Evolutionary conservation across 2,113 vertebrate species (phyloP).

Genomic region (Xiphophorus couchianus): DNA sequence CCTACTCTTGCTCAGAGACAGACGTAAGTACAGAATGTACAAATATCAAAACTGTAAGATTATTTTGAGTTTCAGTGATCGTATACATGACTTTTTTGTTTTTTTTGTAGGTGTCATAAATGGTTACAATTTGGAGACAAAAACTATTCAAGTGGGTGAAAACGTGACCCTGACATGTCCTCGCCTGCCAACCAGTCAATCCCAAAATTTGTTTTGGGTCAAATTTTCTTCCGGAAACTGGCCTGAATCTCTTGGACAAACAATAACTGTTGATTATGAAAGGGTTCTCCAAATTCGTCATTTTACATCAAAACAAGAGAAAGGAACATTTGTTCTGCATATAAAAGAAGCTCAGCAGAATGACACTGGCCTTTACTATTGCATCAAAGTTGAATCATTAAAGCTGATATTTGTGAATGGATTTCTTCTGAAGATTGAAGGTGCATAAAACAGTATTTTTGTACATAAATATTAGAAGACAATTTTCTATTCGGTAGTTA

Average conservation of each 20-base stretch:
- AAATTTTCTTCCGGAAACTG: conserved; percentile 38
- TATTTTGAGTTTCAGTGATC: neutral
- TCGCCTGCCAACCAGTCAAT: accelerated
- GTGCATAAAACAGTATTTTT: conserved; percentile 1
- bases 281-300: neutral
- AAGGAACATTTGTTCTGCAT: conserved; percentile 41
- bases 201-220: conserved; percentile 31
- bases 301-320: conserved; percentile 32
- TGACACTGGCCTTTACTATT: conserved; percentile 45
- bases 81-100: neutral
- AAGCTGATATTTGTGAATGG: neutral
- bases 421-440: conserved; percentile 7
- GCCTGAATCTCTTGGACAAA: conserved; percentile 38
- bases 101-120: conserved; percentile 3
- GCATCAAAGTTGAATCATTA: neutral
- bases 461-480: neutral
- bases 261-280: neutral
- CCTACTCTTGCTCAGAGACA: conserved; percentile 8
- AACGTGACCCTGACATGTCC: conserved; percentile 32
- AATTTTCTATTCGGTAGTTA: neutral
- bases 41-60: neutral
- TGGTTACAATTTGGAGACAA: neutral
- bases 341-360: conserved; percentile 12
- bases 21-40: conserved; percentile 18
- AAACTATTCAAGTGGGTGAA: conserved; percentile 23